Base-by-base conservation (phyloP, 2,888 invertebrate species). In the Melanotus villosus region DNA sequence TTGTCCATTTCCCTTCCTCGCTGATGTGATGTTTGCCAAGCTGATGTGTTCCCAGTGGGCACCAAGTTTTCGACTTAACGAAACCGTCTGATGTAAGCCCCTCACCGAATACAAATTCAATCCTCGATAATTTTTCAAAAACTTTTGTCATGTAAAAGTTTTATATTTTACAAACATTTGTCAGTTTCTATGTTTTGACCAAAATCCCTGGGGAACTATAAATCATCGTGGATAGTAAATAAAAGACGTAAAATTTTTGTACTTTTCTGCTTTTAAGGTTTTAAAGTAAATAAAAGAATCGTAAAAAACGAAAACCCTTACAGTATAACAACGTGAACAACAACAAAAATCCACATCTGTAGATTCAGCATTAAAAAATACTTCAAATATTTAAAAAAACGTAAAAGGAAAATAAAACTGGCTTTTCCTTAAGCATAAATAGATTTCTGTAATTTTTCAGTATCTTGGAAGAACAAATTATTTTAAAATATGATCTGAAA, bases 181-280 rank as follows among this genome's bases (percentile, higher is more conserved):
- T 82, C 82, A 82, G 71, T 82, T 80, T 80, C 78, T 76, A 73
- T 82, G 81, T 83, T 83, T 83, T 83, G 83, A 83, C 81, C 82
- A 77, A 68, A 74, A 45, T 70, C 81, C 70, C 80, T 45, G 14
- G 80, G 78, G 82, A 77, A 58, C 76, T 76, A 83, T 83, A 82
- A 77, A 81, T 83, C 82, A 83, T 77, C 77, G 76, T 72, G 74
- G 68, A 66, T 75, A 73, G 73, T 73, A 70, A 68, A 72, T 67
- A 63, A 69, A 69, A 38, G 56, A 65, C 56, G 36, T 41, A 65
- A 21, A 52, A 52, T 52, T 30, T n/a, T 32, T 56, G 36, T 36
- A 23, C 36, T 12, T 38, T 56, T 52, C 16, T 56, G 14, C 21
- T 38, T 56, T 30, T 14, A 41, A 2, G 41, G 3, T 14, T 41